A percentile compares a stretch with the other conserved stretches of the same genome.
These are phyloP conservation scores for Habroteleia sp. DNA, from an alignment of 2,888 invertebrate species.

Conservation along the genomic window DNA sequence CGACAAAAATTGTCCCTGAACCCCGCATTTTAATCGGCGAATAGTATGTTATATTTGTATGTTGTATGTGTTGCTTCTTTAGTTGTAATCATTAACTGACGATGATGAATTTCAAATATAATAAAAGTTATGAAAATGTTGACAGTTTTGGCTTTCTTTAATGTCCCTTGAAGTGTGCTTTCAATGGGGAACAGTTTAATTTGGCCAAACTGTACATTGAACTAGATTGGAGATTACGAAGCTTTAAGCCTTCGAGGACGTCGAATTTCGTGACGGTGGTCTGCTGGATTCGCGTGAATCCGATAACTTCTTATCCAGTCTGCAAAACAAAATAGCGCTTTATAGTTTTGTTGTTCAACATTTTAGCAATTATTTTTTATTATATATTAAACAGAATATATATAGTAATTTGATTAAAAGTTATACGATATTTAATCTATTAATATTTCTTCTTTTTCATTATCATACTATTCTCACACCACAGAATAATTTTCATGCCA, in stretches of 20 bases:
- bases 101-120: slow-evolving; percentile 62
- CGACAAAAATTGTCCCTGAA: slow-evolving; percentile 27
- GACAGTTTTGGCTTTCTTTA: background rate
- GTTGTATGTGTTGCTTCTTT: slow-evolving; percentile 54
- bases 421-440: too few relatives aligned
- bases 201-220: slow-evolving; percentile 40
- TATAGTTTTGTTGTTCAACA: too few relatives aligned
- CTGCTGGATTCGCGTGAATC: slow-evolving; percentile 73
- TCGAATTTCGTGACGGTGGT: slow-evolving; percentile 77
- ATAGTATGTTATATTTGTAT: slow-evolving; percentile 54
- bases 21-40: slow-evolving; percentile 40
- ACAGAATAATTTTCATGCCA: background rate
- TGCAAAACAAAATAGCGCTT: slow-evolving; percentile 62
- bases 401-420: too few relatives aligned
- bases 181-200: slow-evolving; percentile 11
- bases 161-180: background rate
- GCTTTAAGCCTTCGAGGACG: slow-evolving; percentile 69
- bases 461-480: too few relatives aligned
- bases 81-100: slow-evolving; percentile 53
- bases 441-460: too few relatives aligned
- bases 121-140: slow-evolving; percentile 53
- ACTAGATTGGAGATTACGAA: slow-evolving; percentile 18
- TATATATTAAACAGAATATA: too few relatives aligned
- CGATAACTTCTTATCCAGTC: slow-evolving; percentile 73
- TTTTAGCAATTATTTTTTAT: too few relatives aligned